A percentile compares a stretch with the other conserved stretches of the same genome.
Evolutionary conservation across 2,888 invertebrate species (phyloP).

Genomic region (Ornithoptera alexandrae): DNA sequence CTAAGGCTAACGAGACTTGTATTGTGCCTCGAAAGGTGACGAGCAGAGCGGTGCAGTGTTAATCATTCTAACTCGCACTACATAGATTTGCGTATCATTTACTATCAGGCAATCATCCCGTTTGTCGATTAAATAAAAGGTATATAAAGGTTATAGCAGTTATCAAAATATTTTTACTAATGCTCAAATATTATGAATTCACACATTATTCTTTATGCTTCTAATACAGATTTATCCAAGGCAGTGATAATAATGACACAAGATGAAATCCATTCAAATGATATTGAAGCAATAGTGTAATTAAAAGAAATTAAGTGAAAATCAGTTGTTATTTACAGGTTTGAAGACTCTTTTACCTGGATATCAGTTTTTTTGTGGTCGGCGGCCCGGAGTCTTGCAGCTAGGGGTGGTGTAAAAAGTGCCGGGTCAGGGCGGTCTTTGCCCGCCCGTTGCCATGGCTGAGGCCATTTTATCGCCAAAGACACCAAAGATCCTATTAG

Average conservation of each 20-base stretch:
- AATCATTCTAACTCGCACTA: no score
- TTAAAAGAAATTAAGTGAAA: neutral
- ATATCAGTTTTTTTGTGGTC: slow-evolving; percentile 30
- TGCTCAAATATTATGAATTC: no score
- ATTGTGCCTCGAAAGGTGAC: no score
- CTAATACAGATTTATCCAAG: neutral
- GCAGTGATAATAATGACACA: neutral
- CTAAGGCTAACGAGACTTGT: no score
- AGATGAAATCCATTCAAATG: neutral
- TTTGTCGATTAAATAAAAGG: no score
- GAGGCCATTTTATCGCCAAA: slow-evolving; percentile 32
- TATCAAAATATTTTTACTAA: no score
- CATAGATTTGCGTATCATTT: no score
- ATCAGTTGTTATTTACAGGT: neutral
- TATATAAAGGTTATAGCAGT: no score
- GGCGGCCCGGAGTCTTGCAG: slow-evolving; percentile 30
- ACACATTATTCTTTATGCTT: neutral
- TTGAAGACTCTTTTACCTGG: slow-evolving; percentile 29
- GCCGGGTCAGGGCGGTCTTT: slow-evolving; percentile 36
- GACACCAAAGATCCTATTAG: slow-evolving; percentile 36
- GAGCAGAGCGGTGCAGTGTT: no score
- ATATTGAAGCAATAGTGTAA: neutral
- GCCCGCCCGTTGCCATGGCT: slow-evolving; percentile 38
- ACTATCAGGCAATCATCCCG: no score
- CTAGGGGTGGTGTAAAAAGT: slow-evolving; percentile 40